phyloP scores from a whole-genome alignment of 2,113 vertebrate species.

The Thermophis baileyi region DNA sequence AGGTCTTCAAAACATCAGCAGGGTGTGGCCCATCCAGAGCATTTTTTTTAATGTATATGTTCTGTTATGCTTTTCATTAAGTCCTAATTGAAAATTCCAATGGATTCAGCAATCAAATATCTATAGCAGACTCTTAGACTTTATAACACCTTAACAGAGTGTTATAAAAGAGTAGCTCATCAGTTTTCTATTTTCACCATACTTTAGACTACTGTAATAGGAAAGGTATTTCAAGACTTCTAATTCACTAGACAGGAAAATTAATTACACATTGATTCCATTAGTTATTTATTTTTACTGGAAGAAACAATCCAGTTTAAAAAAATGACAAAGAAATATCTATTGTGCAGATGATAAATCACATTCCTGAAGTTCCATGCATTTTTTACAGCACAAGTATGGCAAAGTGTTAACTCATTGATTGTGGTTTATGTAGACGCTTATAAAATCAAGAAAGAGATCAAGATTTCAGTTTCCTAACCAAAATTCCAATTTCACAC shows the following conservation, averaged over 20 bases:
- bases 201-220: constrained; percentile 12
- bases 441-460: not conserved
- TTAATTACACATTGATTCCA: constrained; percentile 45
- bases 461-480: not conserved
- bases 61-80: not conserved
- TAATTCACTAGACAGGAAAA: constrained; percentile 14
- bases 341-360: not conserved
- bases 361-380: constrained; percentile 15
- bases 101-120: not conserved
- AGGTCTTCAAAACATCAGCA: not conserved
- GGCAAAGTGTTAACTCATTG: not conserved
- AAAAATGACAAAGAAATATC: constrained; percentile 16
- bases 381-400: not conserved
- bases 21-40: not conserved
- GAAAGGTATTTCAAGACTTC: constrained; percentile 37
- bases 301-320: constrained; percentile 2
- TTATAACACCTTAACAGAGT: not conserved
- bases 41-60: not conserved
- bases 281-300: constrained; percentile 48
- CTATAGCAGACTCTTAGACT: not conserved
- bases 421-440: not conserved
- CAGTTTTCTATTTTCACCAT: not conserved
- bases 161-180: not conserved
- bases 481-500: not conserved
- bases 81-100: not conserved